These are phyloP conservation scores for Mnemiopsis leidyi DNA, from an alignment of 37 sponge, comb jelly and placozoan species.

Conservation along the genomic window DNA sequence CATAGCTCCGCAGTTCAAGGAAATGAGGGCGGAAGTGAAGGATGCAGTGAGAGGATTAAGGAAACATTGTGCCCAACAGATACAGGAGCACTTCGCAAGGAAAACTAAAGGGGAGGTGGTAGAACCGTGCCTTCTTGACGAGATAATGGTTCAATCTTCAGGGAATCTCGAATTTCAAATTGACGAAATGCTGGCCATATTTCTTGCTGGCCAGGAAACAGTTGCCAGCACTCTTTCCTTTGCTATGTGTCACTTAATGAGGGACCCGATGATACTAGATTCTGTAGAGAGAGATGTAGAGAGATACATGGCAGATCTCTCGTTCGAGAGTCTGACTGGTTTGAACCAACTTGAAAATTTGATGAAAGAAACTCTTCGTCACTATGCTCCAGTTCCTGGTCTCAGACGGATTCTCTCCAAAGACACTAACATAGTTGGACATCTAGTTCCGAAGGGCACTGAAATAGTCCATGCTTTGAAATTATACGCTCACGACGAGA, in stretches of 20 bases:
- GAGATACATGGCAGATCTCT: background rate
- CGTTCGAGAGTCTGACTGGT: background rate
- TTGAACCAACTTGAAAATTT: background rate
- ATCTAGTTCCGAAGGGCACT: background rate
- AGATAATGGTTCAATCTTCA: background rate
- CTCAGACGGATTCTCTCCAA: background rate
- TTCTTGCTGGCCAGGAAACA: conserved; percentile 34
- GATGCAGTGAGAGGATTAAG: conserved; percentile 6
- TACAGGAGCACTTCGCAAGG: background rate
- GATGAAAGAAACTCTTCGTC: conserved; percentile 32
- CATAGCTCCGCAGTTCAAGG: background rate
- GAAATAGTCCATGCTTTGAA: background rate
- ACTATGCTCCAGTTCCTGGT: conserved; percentile 8
- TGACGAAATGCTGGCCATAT: conserved; percentile 23
- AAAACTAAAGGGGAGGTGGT: background rate
- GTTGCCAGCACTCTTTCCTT: background rate
- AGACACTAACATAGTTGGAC: background rate
- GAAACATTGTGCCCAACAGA: background rate
- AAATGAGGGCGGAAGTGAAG: background rate
- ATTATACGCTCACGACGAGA: background rate
- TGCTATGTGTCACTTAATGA: conserved; percentile 14
- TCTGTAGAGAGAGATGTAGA: background rate
- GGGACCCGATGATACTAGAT: background rate
- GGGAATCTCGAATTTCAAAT: background rate
- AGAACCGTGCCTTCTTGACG: conserved; percentile 1